Percentiles rank a stretch among this genome's conserved stretches.
Conservation (phyloP, 2,797 vertebrate genomes). For the Eulemur coronatus region DNA sequence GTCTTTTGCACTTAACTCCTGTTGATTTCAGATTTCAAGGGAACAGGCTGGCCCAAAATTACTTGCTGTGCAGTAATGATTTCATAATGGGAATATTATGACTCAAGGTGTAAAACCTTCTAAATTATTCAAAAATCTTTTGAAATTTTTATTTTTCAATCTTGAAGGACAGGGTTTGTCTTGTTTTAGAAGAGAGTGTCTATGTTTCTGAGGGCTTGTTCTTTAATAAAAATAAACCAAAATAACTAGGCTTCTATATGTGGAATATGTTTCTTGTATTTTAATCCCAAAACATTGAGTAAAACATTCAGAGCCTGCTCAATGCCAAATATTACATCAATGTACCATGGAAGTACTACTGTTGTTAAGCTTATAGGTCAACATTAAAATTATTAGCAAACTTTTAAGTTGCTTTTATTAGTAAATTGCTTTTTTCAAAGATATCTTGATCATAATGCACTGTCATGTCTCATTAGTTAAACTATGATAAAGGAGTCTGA, state of each 20-base stretch:
- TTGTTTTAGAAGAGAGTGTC: not conserved
- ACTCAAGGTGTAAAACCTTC: not conserved
- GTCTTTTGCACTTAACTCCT: not conserved
- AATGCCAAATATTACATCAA: not conserved
- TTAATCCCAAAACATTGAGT: not conserved
- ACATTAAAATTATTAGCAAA: not conserved
- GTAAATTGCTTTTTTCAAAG: not conserved
- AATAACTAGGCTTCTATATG: not conserved
- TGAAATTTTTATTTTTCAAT: conserved; percentile 53
- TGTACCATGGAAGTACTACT: not conserved
- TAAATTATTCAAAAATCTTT: conserved; percentile 52
- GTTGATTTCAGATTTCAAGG: conserved; percentile 2
- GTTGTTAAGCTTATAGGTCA: not conserved
- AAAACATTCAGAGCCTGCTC: not conserved
- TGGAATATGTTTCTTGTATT: not conserved
- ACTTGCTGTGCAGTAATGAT: not conserved
- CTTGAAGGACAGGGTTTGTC: not conserved
- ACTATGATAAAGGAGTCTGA: not conserved
- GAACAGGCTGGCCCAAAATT: not conserved
- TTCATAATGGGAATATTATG: conserved; percentile 23
- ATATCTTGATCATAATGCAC: not conserved
- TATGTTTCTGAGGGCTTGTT: not conserved
- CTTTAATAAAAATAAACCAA: conserved; percentile 43
- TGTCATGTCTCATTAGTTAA: not conserved
- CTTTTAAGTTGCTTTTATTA: not conserved